Conservation (phyloP, 2,113 vertebrate species). For the Mobula birostris region DNA sequence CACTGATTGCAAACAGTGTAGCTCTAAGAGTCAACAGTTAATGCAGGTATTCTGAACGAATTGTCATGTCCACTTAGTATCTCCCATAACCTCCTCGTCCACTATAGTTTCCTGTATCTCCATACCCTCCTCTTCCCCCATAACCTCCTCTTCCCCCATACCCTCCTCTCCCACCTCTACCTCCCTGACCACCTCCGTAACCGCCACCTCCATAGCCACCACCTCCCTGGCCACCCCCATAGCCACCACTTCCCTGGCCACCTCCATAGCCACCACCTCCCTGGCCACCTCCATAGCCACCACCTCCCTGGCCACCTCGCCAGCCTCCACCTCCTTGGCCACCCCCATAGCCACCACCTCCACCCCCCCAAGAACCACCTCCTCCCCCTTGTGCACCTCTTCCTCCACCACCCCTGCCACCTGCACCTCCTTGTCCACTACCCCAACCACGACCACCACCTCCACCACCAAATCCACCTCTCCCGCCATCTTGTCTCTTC, state of each 20-base stretch:
- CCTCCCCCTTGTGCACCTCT: slow-evolving; percentile 42
- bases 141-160: slow-evolving; percentile 50
- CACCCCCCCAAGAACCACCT: slow-evolving; percentile 34
- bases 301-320: not conserved
- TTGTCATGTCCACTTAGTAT: slow-evolving; percentile 44
- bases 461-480: slow-evolving; percentile 57
- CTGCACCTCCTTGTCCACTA: slow-evolving; percentile 47
- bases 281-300: slow-evolving; percentile 35
- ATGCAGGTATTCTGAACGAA: not conserved
- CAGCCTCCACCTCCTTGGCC: slow-evolving; percentile 43
- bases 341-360: slow-evolving; percentile 35
- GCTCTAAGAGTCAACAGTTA: not conserved
- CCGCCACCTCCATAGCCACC: slow-evolving; percentile 40
- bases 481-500: slow-evolving; percentile 78
- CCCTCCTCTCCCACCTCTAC: slow-evolving; percentile 46
- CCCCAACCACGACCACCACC: slow-evolving; percentile 54
- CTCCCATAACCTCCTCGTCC: slow-evolving; percentile 57
- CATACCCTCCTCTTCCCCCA: slow-evolving; percentile 55
- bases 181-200: slow-evolving; percentile 47
- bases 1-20: not conserved
- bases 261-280: slow-evolving; percentile 29
- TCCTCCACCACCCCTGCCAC: slow-evolving; percentile 44
- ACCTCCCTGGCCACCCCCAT: slow-evolving; percentile 14
- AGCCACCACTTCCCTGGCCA: not conserved
- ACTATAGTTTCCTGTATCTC: slow-evolving; percentile 46